Evolutionary conservation across 2,888 invertebrate species (phyloP), one percentile per base, ranked within the genome.

Genomic region (Serrognathus titanus): DNA sequence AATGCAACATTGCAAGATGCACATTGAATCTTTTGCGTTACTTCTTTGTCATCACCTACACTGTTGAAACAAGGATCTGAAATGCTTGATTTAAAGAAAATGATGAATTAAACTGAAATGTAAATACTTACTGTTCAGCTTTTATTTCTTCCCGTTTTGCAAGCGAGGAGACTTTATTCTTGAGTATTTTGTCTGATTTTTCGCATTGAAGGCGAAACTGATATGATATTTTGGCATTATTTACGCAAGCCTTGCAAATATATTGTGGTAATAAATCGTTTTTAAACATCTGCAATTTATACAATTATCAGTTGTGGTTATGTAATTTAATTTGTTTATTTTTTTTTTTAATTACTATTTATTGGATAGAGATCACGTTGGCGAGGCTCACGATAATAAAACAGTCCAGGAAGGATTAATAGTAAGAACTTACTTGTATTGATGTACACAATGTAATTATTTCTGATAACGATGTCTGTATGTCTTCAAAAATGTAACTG

Each of bases 201-300:
- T 64, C 63, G 51, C 65, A 66, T 48, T 61, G 57, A 16, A 56
- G 37, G 39, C 55, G 53, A 59, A 68, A 68, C 5, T 43, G 51
- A 47, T 64, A 61, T 2, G 55, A 59, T 16, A 40, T 63, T 9
- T 48, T 55, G 8, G 64, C 64, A 16, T 51, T 52, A 50, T 63
- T 53, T 51, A 57, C 12, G 41, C 68, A 68, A 37, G 10, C 51
- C 31, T 55, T 52, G 48, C 68, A 68, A 45, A 68, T 59, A 35
- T 48, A 52, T 45, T 63, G 61, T 8, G 66, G 63, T 13, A 59
- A 59, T 8, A 37, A 40, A 48, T 68, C 64, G 24, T 55, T 31
- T 13, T 52, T 35, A 37, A 54, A 53, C 41, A 66, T 54, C 68
- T 67, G 52, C 10, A 60, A 61, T 16, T 11, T 43, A 11, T 20